Evolutionary conservation across 2,113 vertebrate species (phyloP).

Genomic region (Halcyon malimbica): DNA sequence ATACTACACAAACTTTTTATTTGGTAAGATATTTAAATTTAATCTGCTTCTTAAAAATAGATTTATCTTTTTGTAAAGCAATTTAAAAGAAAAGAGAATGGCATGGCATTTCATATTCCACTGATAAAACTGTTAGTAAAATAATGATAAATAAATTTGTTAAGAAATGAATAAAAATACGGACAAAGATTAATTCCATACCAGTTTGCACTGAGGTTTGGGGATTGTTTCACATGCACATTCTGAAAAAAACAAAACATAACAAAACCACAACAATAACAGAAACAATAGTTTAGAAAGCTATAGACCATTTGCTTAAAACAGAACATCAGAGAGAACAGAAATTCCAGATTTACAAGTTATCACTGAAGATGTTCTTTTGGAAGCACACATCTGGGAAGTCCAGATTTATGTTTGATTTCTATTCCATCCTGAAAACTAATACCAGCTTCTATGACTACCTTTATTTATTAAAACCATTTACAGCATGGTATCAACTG

Average conservation of each 20-base stretch:
- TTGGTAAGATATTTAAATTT: background rate
- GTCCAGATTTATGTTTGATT: background rate
- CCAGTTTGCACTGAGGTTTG: conserved; percentile 87
- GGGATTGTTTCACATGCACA: conserved; percentile 88
- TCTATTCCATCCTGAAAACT: background rate
- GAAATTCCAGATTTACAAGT: background rate
- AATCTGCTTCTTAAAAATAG: background rate
- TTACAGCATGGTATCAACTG: background rate
- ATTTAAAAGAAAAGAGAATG: background rate
- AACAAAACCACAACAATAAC: background rate
- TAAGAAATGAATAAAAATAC: background rate
- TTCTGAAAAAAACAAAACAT: conserved; percentile 78
- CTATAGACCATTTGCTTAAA: background rate
- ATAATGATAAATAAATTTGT: background rate
- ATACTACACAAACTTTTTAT: background rate
- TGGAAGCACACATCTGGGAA: background rate
- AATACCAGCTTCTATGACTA: background rate
- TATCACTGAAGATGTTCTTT: background rate
- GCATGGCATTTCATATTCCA: background rate
- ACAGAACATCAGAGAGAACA: background rate
- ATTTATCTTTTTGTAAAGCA: background rate
- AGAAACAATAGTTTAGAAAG: background rate
- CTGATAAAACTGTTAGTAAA: background rate
- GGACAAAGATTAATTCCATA: conserved; percentile 67
- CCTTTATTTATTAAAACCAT: background rate